These are phyloP conservation scores for Drosophila putrida DNA, from an alignment of 2,888 invertebrate genomes.

Conservation along the genomic window DNA sequence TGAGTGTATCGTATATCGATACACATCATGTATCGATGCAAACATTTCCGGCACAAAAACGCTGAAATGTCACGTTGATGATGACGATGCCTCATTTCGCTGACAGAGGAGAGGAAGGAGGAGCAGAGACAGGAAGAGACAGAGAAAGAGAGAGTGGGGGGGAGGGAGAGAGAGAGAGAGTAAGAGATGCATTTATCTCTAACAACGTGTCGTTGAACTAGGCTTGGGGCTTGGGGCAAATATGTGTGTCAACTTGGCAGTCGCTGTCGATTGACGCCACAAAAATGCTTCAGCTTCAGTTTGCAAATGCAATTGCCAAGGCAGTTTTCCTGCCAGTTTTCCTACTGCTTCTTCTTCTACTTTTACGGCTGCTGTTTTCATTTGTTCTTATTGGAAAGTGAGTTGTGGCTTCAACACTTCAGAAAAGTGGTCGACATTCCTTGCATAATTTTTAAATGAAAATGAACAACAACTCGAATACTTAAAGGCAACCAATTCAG, in stretches of 20 bases:
- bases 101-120: not conserved
- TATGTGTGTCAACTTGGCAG: slow-evolving; percentile 80
- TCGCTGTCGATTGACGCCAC: slow-evolving; percentile 64
- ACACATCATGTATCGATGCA: slow-evolving; percentile 71
- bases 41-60: slow-evolving; percentile 78
- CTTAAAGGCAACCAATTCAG: slow-evolving; percentile 36
- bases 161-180: not conserved
- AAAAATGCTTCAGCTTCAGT: slow-evolving; percentile 64
- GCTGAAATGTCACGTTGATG: slow-evolving; percentile 77
- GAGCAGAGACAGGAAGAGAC: not conserved
- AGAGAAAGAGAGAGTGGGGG: not conserved
- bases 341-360: not conserved
- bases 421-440: slow-evolving; percentile 52
- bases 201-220: slow-evolving; percentile 53
- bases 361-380: slow-evolving; percentile 7
- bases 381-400: slow-evolving; percentile 38
- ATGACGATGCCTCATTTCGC: slow-evolving; percentile 30
- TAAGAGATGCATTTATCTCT: slow-evolving; percentile 15
- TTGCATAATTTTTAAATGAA: slow-evolving; percentile 73
- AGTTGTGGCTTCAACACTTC: slow-evolving; percentile 44
- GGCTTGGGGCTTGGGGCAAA: slow-evolving; percentile 36
- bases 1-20: no score
- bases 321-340: slow-evolving; percentile 1
- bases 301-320: slow-evolving; percentile 24
- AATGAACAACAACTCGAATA: slow-evolving; percentile 59